A percentile compares a stretch with the other conserved stretches of the same genome.
phyloP scores from a whole-genome alignment of 2,797 vertebrate species.

The Takifugu ocellatus region DNA sequence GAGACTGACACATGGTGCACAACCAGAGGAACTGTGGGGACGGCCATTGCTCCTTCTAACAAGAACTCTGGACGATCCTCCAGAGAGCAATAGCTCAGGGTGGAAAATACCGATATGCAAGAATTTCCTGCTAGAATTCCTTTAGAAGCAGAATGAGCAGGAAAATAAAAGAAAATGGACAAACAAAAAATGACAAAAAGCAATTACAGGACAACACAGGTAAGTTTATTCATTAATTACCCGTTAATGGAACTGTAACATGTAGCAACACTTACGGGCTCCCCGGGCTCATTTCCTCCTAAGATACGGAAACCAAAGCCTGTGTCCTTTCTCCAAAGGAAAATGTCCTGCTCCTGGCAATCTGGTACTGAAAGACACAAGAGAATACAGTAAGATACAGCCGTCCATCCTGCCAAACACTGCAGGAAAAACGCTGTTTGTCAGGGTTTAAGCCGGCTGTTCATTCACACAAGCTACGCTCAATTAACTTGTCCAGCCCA shows the following conservation, averaged over 20 bases:
- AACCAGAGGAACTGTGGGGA: constrained; percentile 44
- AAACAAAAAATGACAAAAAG: constrained; percentile 8
- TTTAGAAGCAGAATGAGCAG: constrained; percentile 25
- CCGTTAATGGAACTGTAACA: constrained; percentile 19
- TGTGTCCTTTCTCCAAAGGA: constrained; percentile 98
- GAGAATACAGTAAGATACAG: constrained; percentile 17
- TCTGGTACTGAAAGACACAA: constrained; percentile 86
- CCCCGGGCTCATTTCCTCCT: constrained; percentile 97
- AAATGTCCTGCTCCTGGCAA: constrained; percentile 98
- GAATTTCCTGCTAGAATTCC: constrained; percentile 24
- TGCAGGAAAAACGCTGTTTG: not conserved
- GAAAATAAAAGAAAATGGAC: not conserved
- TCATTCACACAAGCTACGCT: too few species aligned
- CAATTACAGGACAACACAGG: not conserved
- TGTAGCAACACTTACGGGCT: constrained; percentile 85
- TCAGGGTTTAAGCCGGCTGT: not conserved
- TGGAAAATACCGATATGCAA: constrained; percentile 33
- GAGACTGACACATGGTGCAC: constrained; percentile 50
- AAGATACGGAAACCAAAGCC: constrained; percentile 98
- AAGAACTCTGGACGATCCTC: constrained; percentile 57
- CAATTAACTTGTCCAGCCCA: too few species aligned
- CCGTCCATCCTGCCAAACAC: not conserved
- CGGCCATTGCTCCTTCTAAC: constrained; percentile 53
- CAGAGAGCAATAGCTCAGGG: constrained; percentile 48
- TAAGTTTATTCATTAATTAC: not conserved